Conservation (phyloP, 2,888 invertebrate species). For the Bedellia somnulentella region DNA sequence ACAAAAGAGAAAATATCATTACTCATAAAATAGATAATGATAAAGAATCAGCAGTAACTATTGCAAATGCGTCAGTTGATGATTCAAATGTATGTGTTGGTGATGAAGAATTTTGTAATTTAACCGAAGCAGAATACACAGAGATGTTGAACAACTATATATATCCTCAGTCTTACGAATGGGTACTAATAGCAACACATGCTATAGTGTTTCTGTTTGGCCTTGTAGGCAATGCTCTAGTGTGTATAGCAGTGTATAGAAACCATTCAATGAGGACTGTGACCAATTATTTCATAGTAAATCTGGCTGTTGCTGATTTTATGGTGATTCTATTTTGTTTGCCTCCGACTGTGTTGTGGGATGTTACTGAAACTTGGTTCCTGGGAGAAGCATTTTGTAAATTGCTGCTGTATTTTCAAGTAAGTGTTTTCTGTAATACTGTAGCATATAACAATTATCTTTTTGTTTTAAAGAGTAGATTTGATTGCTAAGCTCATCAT, state of each 20-base stretch:
- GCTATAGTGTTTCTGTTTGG: conserved; percentile 77
- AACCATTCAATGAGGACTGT: conserved; percentile 89
- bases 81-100: conserved; percentile 28
- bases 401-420: conserved; percentile 86
- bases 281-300: conserved; percentile 91
- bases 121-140: conserved; percentile 61
- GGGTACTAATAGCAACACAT: conserved; percentile 77
- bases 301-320: conserved; percentile 85
- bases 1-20: too few species aligned
- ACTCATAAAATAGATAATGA: too few species aligned
- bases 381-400: conserved; percentile 83
- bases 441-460: too few species aligned
- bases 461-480: too few species aligned
- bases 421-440: conserved; percentile 51
- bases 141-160: conserved; percentile 65
- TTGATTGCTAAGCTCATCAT: too few species aligned
- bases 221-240: conserved; percentile 82
- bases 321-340: conserved; percentile 87
- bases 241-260: conserved; percentile 84
- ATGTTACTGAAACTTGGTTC: conserved; percentile 93
- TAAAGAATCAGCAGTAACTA: too few species aligned
- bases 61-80: not conserved
- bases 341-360: conserved; percentile 86
- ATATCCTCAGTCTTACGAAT: conserved; percentile 72
- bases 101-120: conserved; percentile 40